These are phyloP conservation scores for Hycleus cichorii DNA, from an alignment of 1,140 invertebrate species.

Conservation along the genomic window DNA sequence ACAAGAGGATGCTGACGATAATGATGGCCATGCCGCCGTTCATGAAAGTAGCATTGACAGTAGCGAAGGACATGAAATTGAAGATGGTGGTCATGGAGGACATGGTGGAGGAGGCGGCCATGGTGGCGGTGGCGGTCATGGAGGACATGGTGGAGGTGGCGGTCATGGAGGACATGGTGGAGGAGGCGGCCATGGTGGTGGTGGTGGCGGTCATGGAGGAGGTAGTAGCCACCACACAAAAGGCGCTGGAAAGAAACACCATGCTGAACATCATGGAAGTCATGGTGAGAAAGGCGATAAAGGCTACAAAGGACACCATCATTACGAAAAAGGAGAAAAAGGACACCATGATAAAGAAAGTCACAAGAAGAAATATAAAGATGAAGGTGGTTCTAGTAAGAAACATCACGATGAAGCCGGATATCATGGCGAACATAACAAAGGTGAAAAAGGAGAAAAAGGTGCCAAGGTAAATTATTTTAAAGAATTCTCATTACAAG, in stretches of 20 bases:
- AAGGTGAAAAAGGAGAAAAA: conserved; percentile 48
- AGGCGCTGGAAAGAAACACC: conserved; percentile 45
- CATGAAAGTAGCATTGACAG: neutral
- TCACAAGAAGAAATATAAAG: conserved; percentile 15
- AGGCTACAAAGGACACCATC: conserved; percentile 47
- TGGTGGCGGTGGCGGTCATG: neutral
- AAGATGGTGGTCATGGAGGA: neutral
- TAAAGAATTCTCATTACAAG: no score
- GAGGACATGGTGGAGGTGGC: neutral
- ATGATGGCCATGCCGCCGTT: neutral
- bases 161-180: conserved; percentile 2
- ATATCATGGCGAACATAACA: conserved; percentile 23
- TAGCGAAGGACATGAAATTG: neutral
- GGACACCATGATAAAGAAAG: conserved; percentile 54
- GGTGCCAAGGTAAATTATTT: conserved; percentile 43
- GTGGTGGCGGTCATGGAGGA: conserved; percentile 9
- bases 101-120: neutral
- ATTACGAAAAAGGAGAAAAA: conserved; percentile 55
- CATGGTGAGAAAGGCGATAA: conserved; percentile 49
- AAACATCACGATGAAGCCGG: conserved; percentile 17
- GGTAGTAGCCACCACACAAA: conserved; percentile 38
- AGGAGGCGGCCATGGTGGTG: conserved; percentile 6
- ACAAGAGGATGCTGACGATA: neutral
- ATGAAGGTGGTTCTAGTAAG: conserved; percentile 16
- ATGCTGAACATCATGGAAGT: conserved; percentile 46